Evolutionary conservation across 2,797 vertebrate genomes (phyloP).

Genomic region (Siniperca obscura): DNA sequence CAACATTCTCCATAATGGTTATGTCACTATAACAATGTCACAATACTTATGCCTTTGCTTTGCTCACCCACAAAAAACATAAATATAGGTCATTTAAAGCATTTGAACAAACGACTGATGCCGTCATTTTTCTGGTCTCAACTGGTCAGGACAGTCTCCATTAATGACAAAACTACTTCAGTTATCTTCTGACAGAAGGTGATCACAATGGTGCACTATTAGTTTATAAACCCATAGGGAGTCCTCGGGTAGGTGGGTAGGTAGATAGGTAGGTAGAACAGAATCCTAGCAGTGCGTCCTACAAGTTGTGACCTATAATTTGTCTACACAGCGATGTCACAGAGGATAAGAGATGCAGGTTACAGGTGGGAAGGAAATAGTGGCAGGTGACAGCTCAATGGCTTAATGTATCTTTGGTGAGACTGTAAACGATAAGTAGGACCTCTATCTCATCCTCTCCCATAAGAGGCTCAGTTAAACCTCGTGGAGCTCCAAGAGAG

Average conservation of each 20-base stretch:
- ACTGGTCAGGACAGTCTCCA: conserved; percentile 8
- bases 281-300: conserved; percentile 35
- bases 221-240: conserved; percentile 44
- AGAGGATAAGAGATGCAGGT: conserved; percentile 28
- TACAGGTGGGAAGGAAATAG: conserved; percentile 29
- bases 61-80: not conserved
- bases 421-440: conserved; percentile 49
- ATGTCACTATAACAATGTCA: not conserved
- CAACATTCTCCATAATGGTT: not conserved
- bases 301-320: conserved; percentile 42
- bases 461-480: conserved; percentile 61
- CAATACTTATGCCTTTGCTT: not conserved
- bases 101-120: not conserved
- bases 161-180: conserved; percentile 6
- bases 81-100: conserved; percentile 4
- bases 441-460: conserved; percentile 50
- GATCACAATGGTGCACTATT: conserved; percentile 30
- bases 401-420: conserved; percentile 48
- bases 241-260: conserved; percentile 15
- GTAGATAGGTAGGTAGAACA: conserved; percentile 14
- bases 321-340: conserved; percentile 46
- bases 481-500: conserved; percentile 46
- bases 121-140: not conserved
- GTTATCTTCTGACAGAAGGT: too few species aligned
- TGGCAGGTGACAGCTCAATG: conserved; percentile 52